phyloP scores from a whole-genome alignment of 2,797 vertebrate genomes.

The Aplochiton taeniatus region DNA sequence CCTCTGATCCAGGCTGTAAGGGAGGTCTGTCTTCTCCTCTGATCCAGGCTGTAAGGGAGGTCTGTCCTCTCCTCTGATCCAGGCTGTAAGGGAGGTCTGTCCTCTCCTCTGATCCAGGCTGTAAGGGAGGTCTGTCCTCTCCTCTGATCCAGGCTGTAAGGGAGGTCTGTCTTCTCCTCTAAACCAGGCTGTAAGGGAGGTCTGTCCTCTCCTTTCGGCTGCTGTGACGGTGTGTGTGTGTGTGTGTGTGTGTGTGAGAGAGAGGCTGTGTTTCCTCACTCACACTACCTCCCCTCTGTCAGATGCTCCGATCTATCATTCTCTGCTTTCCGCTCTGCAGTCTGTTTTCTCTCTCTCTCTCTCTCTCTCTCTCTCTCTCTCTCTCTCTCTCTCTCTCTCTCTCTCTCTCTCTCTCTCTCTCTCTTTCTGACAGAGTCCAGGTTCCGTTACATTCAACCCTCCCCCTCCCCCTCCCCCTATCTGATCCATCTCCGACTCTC shows the following conservation, averaged over 20 bases:
- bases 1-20: no score
- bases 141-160: no score
- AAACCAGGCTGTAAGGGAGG: no score
- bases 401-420: not conserved
- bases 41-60: no score
- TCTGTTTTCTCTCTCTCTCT: no score
- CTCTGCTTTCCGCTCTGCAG: slow-evolving; percentile 3
- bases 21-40: no score
- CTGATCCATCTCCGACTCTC: not conserved
- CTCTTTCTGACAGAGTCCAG: not conserved
- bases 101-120: no score
- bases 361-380: not conserved
- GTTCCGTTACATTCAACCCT: not conserved
- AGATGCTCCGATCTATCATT: not conserved
- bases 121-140: no score
- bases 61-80: no score
- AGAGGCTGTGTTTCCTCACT: no score
- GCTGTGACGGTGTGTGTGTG: not conserved
- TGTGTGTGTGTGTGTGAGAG: no score
- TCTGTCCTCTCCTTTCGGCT: not conserved
- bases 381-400: not conserved
- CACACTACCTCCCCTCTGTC: slow-evolving; percentile 1
- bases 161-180: no score
- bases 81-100: not conserved
- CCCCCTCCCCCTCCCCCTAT: not conserved